These are phyloP conservation scores for Eupithecia abbreviata DNA, from an alignment of 2,888 invertebrate genomes.

Conservation along the genomic window DNA sequence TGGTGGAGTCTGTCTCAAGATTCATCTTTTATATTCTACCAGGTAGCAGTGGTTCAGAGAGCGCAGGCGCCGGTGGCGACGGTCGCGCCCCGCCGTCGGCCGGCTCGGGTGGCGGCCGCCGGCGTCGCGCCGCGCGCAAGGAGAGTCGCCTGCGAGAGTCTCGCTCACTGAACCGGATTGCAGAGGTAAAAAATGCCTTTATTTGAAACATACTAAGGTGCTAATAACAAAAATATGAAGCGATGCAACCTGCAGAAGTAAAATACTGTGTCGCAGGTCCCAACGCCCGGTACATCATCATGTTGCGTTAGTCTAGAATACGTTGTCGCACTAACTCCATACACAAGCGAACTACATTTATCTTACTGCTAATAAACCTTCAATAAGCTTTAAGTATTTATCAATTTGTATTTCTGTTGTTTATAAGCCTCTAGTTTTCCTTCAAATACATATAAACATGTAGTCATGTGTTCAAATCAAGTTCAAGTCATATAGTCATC, in stretches of 20 bases:
- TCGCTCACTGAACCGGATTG: conserved; percentile 92
- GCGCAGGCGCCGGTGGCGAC: conserved; percentile 46
- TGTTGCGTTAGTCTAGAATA: not conserved
- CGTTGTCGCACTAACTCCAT: not conserved
- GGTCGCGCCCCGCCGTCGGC: conserved; percentile 50
- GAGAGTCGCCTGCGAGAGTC: conserved; percentile 88
- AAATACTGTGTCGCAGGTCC: too few relatives aligned
- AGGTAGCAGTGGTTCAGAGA: conserved; percentile 20
- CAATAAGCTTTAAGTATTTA: too few relatives aligned
- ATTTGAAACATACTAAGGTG: too few relatives aligned
- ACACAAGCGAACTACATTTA: conserved; percentile 3
- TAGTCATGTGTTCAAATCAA: too few relatives aligned
- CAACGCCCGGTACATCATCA: not conserved
- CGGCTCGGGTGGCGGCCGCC: conserved; percentile 58
- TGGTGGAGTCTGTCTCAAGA: too few relatives aligned
- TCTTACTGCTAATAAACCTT: too few relatives aligned
- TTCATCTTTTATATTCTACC: not conserved
- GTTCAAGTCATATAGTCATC: too few relatives aligned
- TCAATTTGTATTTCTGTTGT: too few relatives aligned
- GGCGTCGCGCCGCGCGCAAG: conserved; percentile 74
- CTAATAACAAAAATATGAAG: too few relatives aligned
- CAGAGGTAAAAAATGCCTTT: conserved; percentile 67
- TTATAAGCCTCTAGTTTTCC: too few relatives aligned
- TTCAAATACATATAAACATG: not conserved
- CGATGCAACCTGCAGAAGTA: too few relatives aligned